A percentile compares a stretch with the other conserved stretches of the same genome.
These are phyloP conservation scores for Leptura quadrifasciata DNA, from an alignment of 2,888 invertebrate species.

Conservation along the genomic window DNA sequence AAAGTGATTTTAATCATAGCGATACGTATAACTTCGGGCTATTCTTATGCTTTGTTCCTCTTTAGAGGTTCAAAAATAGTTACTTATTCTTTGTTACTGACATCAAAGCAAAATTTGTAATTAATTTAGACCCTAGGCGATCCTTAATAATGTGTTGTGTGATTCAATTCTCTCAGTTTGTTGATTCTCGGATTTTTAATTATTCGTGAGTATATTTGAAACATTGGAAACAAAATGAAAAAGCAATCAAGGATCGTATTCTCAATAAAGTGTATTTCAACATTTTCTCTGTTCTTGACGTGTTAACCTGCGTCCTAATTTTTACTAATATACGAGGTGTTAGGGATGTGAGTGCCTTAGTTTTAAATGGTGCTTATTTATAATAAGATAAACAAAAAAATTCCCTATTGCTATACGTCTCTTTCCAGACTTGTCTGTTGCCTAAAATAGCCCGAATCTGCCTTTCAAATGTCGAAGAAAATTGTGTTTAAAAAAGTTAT, in stretches of 20 bases:
- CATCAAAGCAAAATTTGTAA: constrained; percentile 54
- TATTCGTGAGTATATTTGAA: constrained; percentile 11
- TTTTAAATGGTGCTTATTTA: too few species aligned
- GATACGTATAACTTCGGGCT: constrained; percentile 38
- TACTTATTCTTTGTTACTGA: constrained; percentile 49
- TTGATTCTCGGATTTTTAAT: constrained; percentile 37
- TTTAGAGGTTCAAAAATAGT: constrained; percentile 40
- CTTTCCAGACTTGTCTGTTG: too few species aligned
- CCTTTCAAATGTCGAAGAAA: too few species aligned
- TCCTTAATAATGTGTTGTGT: constrained; percentile 37
- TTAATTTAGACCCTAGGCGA: constrained; percentile 48
- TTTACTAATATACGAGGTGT: too few species aligned
- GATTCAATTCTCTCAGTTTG: constrained; percentile 35
- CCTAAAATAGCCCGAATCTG: too few species aligned
- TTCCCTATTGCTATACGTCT: too few species aligned
- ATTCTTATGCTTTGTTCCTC: constrained; percentile 43
- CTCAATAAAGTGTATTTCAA: background rate
- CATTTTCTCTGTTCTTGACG: background rate
- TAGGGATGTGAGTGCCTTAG: too few species aligned
- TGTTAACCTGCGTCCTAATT: background rate
- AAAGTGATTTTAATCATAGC: constrained; percentile 46
- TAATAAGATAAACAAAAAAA: too few species aligned
- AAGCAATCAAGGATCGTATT: background rate
- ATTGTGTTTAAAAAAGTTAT: too few species aligned
- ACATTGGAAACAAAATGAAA: background rate